Base-by-base conservation (phyloP, 1,140 invertebrate genomes). In the Drosophila mauritiana region DNA sequence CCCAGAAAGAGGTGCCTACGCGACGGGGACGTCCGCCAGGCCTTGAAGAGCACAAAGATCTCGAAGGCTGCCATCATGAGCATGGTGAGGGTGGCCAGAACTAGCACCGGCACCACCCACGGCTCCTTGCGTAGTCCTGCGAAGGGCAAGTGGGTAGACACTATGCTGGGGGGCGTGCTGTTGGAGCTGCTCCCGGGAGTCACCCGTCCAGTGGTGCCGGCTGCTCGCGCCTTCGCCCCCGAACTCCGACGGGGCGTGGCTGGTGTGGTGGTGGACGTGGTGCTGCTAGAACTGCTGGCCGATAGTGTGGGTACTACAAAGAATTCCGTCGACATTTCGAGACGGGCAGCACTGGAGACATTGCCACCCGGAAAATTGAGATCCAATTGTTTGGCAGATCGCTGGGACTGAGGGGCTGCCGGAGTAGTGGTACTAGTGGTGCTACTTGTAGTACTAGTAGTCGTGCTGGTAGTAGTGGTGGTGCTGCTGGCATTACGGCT, bases 1-100 rank as follows among this genome's bases (percentile, higher is more conserved):
- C 98, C 98, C 17, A 98, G 94, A 90, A 98, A 97, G 51, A 98
- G 94, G 90, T 98, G 97, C 7, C 97, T 94, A 48, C 97, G 95
- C 80, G 95, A 96, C 0, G 96, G 96, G 1, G 95, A 95, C n/a
- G 96, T 96, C 22, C 96, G 95, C 92, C 96, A 95, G 20, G 97
- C 96, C 92, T 97, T 97, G 92, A 97, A 97, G 59, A 98, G 93
- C n/a, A 98, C 96, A 88, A 97, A 98, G 58, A 96, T 95, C 93
- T 98, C 97, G 85, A 98, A 98, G 17, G 95, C 94, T 13, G 95
- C 94, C 91, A 98, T 97, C 70, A 96, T 94, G 0, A 97, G 91
- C 94, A 98, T 96, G 49, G 96, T 96, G 20, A 96, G 93, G 11
- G 95, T 95, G 46, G 97, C 95, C 40, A 97, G 93, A 4, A 96